Base-by-base conservation (phyloP, 2,113 vertebrate species). In the Ageneiosus marmoratus region DNA sequence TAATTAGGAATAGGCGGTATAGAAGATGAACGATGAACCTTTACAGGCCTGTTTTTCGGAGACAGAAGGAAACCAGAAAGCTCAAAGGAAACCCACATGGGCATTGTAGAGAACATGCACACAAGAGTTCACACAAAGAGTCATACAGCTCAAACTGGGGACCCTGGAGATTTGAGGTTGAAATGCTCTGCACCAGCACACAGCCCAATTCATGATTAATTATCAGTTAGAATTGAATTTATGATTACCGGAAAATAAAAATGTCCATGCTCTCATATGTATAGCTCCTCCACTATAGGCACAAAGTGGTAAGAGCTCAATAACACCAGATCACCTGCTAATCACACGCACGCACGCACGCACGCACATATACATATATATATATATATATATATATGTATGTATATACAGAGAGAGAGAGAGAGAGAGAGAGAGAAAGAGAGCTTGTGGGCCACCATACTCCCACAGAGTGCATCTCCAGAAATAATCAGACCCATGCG, bases 401-500 rank as follows among this genome's bases (percentile, higher is more conserved):
- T 24, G 48, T 15, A 50, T 41, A 79, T 7, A 32, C 3, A 22
- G 1, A 62, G n/a, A n/a, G n/a, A n/a, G n/a, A n/a, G n/a, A n/a
- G n/a, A n/a, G 46, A 5, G 22, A 41, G 27, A n/a, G 11, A 48
- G 37, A 62, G 18, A 53, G 13, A 69, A 15, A 29, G 1, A 34
- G 13, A 11, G 32, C 32, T 53, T 70, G 16, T 58, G 65, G 67
- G 20, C 79, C 50, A 27, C 27, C 15, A 56, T n/a, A 44, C 24
- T 58, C 37, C 79, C 79, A 80, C 24, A 48, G 62, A 37, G 62
- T 56, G 24, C 15, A 37, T 81, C 79, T 80, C 50, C 79, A 56
- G 65, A 81, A 81, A 81, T 81, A 81, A 81, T 37, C 22, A 1
- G 18, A 70, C 51, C 10, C 37, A 34, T 24, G 53, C 60, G 69